Evolutionary conservation across 2,888 invertebrate species (phyloP).

Genomic region (Lycia hirtaria): DNA sequence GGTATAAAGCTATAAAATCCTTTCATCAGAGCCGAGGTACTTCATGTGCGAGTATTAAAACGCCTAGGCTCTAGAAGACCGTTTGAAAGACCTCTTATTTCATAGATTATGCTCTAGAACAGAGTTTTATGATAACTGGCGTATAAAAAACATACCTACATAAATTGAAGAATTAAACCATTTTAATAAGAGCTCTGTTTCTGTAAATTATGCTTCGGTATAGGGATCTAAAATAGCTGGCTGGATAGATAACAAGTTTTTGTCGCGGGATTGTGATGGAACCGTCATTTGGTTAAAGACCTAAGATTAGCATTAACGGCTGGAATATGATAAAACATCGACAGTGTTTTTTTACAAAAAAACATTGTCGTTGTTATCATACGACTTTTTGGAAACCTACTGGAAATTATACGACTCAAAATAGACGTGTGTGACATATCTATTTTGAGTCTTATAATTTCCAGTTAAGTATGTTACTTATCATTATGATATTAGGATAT

Average conservation of each 20-base stretch:
- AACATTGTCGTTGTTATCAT: too few relatives aligned
- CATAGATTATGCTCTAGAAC: background rate
- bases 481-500: too few relatives aligned
- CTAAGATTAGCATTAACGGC: too few relatives aligned
- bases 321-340: too few relatives aligned
- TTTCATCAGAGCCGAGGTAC: slow-evolving; percentile 52
- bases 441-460: too few relatives aligned
- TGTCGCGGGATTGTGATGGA: too few relatives aligned
- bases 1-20: slow-evolving; percentile 59
- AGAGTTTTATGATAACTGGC: slow-evolving; percentile 39
- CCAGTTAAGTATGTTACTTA: too few relatives aligned
- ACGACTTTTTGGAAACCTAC: too few relatives aligned
- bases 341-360: too few relatives aligned
- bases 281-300: too few relatives aligned
- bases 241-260: background rate
- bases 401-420: too few relatives aligned
- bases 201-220: background rate
- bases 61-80: slow-evolving; percentile 43
- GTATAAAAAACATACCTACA: slow-evolving; percentile 21
- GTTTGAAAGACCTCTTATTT: slow-evolving; percentile 19
- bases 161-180: background rate
- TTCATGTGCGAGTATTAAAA: slow-evolving; percentile 56
- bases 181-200: background rate
- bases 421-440: too few relatives aligned
- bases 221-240: background rate